These are phyloP conservation scores for Lasius platythorax DNA, from an alignment of 2,888 invertebrate genomes.

Conservation along the genomic window DNA sequence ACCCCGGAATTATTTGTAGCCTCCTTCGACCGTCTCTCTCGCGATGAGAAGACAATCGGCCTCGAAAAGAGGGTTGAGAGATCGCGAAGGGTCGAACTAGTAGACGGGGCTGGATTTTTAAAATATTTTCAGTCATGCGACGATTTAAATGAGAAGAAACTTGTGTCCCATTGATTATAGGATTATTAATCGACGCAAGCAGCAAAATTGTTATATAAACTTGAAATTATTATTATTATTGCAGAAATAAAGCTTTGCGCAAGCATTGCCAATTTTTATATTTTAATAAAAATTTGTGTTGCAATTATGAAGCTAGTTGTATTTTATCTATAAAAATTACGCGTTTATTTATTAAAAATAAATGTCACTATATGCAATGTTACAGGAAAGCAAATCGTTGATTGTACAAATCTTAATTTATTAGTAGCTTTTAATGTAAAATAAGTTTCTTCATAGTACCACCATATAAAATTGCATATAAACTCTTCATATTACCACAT, in stretches of 20 bases:
- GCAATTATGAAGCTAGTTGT: not conserved
- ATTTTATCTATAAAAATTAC: not conserved
- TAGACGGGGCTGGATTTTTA: constrained; percentile 36
- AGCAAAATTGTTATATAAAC: not conserved
- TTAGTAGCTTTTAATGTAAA: not conserved
- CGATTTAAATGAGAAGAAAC: not conserved
- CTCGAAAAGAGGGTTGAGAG: constrained; percentile 61
- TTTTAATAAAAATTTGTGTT: not conserved
- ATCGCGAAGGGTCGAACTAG: constrained; percentile 66
- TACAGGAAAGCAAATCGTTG: not conserved
- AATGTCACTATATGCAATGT: not conserved
- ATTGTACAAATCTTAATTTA: constrained; percentile 4
- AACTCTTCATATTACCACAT: constrained; percentile 7
- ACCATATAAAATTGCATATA: constrained; percentile 9
- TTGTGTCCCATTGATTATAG: not conserved
- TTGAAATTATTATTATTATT: not conserved
- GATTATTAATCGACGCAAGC: not conserved
- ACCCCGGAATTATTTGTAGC: constrained; percentile 82
- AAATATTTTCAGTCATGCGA: constrained; percentile 29
- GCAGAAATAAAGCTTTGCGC: not conserved
- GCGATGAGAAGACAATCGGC: constrained; percentile 71
- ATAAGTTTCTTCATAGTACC: not conserved
- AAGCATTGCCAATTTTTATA: not conserved
- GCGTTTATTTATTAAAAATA: not conserved
- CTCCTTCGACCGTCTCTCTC: constrained; percentile 40